Conservation (phyloP, 2,113 vertebrate genomes). For the Crotalus viridis region DNA sequence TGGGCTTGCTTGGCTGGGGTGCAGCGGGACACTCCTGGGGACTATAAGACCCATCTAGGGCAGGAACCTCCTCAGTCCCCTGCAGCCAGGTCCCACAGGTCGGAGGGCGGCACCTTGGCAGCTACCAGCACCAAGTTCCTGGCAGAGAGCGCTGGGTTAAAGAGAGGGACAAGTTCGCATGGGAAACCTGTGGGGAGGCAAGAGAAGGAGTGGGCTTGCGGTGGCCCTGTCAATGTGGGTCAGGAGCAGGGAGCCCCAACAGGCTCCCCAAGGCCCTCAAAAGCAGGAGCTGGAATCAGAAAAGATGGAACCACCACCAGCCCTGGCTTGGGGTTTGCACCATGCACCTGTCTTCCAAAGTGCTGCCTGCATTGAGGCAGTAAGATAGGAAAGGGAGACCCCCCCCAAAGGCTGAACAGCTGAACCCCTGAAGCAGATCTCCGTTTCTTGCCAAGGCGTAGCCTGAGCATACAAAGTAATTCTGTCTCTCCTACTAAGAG, state of each 20-base stretch:
- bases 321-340: neutral
- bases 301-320: neutral
- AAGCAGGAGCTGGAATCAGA: neutral
- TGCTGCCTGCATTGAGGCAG: neutral
- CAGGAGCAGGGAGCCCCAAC: neutral
- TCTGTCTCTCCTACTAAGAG: too few species aligned
- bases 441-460: too few species aligned
- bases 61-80: neutral
- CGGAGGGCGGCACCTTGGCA: conserved; percentile 41
- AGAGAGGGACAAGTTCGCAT: conserved; percentile 84
- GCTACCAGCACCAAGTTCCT: conserved; percentile 91
- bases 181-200: conserved; percentile 73
- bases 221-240: neutral
- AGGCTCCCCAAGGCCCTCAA: neutral
- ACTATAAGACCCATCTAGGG: neutral
- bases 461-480: too few species aligned
- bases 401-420: too few species aligned
- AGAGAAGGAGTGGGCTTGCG: rapidly evolving
- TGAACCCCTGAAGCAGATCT: too few species aligned
- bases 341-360: neutral
- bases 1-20: neutral
- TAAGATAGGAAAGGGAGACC: too few species aligned
- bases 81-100: conserved; percentile 26
- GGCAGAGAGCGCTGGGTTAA: conserved; percentile 83
- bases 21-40: neutral